Evolutionary conservation across 2,113 vertebrate genomes (phyloP).

Genomic region (Nibea albiflora): DNA sequence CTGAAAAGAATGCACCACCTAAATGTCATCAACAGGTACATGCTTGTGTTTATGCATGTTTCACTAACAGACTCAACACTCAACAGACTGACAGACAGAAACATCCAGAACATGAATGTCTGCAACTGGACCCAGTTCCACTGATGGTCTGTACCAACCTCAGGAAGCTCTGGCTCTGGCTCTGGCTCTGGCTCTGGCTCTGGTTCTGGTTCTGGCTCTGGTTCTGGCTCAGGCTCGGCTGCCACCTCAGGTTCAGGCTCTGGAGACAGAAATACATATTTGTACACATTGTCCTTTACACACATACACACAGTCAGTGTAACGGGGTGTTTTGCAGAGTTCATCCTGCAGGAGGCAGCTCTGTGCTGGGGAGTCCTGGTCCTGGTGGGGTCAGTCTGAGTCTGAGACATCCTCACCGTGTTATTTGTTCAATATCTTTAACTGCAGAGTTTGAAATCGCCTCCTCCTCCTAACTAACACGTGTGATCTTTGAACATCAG

Average conservation of each 20-base stretch:
- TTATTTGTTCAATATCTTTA: not conserved
- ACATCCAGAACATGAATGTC: not conserved
- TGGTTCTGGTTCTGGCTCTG: slow-evolving; percentile 36
- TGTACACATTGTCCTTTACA: not conserved
- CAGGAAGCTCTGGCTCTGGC: not conserved
- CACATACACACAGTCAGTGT: too few relatives aligned
- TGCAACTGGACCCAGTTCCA: not conserved
- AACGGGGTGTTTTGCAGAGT: not conserved
- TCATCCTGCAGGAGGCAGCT: slow-evolving; percentile 3
- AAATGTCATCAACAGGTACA: not conserved
- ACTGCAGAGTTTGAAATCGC: not conserved
- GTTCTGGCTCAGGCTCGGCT: slow-evolving; percentile 32
- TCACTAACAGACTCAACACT: not conserved
- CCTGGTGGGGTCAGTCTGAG: not conserved
- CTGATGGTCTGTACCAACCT: slow-evolving; percentile 48
- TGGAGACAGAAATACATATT: slow-evolving; percentile 17
- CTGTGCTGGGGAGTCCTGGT: not conserved
- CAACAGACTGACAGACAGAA: too few relatives aligned
- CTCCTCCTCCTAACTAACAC: not conserved
- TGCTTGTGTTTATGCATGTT: not conserved
- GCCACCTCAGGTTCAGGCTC: slow-evolving; percentile 45
- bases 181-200: slow-evolving; percentile 44
- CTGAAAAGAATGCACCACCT: slow-evolving; percentile 37
- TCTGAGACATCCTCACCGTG: not conserved
- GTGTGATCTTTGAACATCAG: not conserved